These are phyloP conservation scores for Drosophila trichaetosa DNA, from an alignment of 2,888 invertebrate genomes.

Conservation along the genomic window DNA sequence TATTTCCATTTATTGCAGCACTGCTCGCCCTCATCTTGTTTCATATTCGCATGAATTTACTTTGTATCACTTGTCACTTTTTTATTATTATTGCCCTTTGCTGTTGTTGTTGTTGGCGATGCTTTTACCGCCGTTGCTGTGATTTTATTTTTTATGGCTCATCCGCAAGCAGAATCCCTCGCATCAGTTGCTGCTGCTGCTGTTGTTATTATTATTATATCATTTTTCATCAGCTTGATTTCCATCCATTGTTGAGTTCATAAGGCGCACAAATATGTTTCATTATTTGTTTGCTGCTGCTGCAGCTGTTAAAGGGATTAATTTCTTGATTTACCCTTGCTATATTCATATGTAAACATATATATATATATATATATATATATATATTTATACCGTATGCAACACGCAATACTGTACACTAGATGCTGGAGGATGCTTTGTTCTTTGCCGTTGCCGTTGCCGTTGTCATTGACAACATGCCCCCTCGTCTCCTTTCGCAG, in stretches of 20 bases:
- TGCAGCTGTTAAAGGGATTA: conserved; percentile 82
- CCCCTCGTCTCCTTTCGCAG: not conserved
- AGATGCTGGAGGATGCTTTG: conserved; percentile 55
- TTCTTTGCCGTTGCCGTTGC: conserved; percentile 49
- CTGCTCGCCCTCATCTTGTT: conserved; percentile 50
- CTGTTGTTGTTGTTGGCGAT: conserved; percentile 41
- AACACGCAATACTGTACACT: conserved; percentile 7
- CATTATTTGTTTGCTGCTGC: conserved; percentile 77
- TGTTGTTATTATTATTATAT: conserved; percentile 68
- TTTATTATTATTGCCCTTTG: conserved; percentile 71
- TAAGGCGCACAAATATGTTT: conserved; percentile 76
- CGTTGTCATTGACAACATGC: conserved; percentile 48
- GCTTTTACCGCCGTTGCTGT: conserved; percentile 53
- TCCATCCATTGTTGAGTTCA: conserved; percentile 79
- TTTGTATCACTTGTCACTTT: conserved; percentile 82
- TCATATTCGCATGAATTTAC: conserved; percentile 80
- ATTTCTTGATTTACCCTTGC: conserved; percentile 82
- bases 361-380: conserved; percentile 9
- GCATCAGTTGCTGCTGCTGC: conserved; percentile 28
- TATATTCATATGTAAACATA: conserved; percentile 22
- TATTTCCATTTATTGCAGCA: conserved; percentile 66
- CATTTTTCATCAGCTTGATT: conserved; percentile 81
- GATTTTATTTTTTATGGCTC: conserved; percentile 73
- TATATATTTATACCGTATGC: not conserved
- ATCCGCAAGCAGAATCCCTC: conserved; percentile 54